Percentiles rank a stretch among this genome's conserved stretches.
These are phyloP conservation scores for Odocoileus virginianus DNA, from an alignment of 2,113 vertebrate genomes.

Conservation along the genomic window DNA sequence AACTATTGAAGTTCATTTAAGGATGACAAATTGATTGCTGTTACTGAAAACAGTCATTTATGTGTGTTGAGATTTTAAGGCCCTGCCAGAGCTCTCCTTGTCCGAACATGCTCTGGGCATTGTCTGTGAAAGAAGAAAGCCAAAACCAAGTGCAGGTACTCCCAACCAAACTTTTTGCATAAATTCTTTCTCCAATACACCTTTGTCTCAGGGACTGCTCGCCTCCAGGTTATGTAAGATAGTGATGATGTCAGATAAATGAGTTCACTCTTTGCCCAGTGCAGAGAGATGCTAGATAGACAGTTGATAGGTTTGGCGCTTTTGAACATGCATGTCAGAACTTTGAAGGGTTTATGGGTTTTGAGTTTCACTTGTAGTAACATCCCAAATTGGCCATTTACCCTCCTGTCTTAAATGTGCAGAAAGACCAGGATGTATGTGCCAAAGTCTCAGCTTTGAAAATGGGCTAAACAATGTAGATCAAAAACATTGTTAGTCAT, in stretches of 20 bases:
- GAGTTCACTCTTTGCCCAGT: background rate
- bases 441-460: background rate
- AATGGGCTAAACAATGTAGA: background rate
- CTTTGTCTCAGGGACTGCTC: background rate
- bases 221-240: background rate
- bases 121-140: slow-evolving; percentile 37
- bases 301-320: background rate
- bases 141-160: slow-evolving; percentile 9
- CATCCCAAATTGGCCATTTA: background rate
- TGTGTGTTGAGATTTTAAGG: slow-evolving; percentile 57
- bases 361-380: background rate
- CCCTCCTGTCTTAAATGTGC: background rate
- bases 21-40: slow-evolving; percentile 17
- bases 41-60: slow-evolving; percentile 59
- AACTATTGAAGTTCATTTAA: slow-evolving; percentile 37
- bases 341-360: background rate
- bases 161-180: background rate
- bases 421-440: background rate
- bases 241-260: background rate
- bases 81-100: slow-evolving; percentile 37
- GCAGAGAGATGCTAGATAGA: background rate
- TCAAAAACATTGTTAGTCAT: background rate
- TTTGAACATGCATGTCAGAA: background rate
- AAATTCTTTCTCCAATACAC: background rate
- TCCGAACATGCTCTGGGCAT: slow-evolving; percentile 38